Evolutionary conservation across 2,888 invertebrate genomes (phyloP), one percentile per base, ranked within the genome.

Genomic region (Lagria hirta): DNA sequence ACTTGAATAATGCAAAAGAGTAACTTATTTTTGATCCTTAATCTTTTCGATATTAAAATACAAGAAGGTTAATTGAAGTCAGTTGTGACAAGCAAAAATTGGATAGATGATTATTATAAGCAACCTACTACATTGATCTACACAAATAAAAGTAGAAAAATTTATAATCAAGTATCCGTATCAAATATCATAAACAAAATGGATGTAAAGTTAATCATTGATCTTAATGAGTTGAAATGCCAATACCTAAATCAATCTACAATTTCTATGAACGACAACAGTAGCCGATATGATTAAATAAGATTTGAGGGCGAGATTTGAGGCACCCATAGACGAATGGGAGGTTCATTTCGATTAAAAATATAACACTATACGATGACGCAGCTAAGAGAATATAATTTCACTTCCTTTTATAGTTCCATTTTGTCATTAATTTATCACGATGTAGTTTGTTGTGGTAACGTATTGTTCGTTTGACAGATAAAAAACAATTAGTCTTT

Each of bases 371-470:
- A 55, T 41, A 57, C 43, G 57, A 65, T 65, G 66, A 65, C 64
- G 60, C 54, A 54, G 59, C 62, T 54, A 46, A 37, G 48, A 55
- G 54, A 59, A 57, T 52, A 58, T 63, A 62, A 63, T 64, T 62
- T 58, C 56, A 62, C 62, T 62, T 61, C 64, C 64, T 62, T 65
- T 65, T 65, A 64, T 64, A 64, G 62, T 47, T 50, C 55, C 54
- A 58, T 62, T 62, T 59, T 64, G 62, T 64, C 63, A 61, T 64
- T 65, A 66, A 67, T 67, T 63, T 64, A 65, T 62, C 63, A 63
- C 58, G 55, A 55, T 48, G 59, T 57, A 59, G 61, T 61, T 63
- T 61, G 60, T 64, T 61, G 61, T 64, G 52, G 58, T 58, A 57
- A 55, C 49, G 54, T 52, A 60, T 64, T 62, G 64, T 64, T 53